These are phyloP conservation scores for Heterotis niloticus DNA, from an alignment of 2,113 vertebrate species.

Conservation along the genomic window DNA sequence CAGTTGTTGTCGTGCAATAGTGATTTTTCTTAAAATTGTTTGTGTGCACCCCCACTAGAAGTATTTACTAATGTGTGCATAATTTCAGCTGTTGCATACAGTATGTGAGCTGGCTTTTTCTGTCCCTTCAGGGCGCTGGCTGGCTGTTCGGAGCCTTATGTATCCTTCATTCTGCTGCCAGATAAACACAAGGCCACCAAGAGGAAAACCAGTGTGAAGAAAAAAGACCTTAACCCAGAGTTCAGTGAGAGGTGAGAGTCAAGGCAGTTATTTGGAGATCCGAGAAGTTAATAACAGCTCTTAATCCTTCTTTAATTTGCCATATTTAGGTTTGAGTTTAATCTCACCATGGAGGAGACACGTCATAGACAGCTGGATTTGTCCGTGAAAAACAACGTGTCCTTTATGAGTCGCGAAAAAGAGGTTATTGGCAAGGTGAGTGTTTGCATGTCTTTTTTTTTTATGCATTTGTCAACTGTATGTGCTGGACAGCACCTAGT, in stretches of 20 bases:
- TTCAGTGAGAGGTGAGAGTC: constrained; percentile 76
- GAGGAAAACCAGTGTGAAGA: constrained; percentile 78
- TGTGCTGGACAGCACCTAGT: too few species aligned
- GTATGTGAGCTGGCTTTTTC: neutral
- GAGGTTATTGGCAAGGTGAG: constrained; percentile 84
- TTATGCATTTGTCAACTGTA: too few species aligned
- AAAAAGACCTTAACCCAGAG: constrained; percentile 77
- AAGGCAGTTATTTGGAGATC: neutral
- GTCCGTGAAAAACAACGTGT: constrained; percentile 79
- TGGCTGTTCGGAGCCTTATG: constrained; percentile 74
- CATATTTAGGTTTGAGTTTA: constrained; percentile 78
- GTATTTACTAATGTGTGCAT: neutral
- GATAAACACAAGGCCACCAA: constrained; percentile 82
- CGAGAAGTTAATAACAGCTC: neutral
- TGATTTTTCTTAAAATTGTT: neutral
- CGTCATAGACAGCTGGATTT: constrained; percentile 71
- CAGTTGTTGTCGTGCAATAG: neutral
- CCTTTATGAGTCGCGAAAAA: constrained; percentile 83
- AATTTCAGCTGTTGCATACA: neutral
- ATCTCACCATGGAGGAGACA: constrained; percentile 75
- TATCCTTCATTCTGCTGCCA: constrained; percentile 77
- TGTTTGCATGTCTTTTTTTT: neutral
- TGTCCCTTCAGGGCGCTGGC: constrained; percentile 64
- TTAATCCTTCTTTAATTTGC: neutral
- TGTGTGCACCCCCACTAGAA: neutral